Conservation (phyloP, 1,140 invertebrate species). For the Manduca sexta region DNA sequence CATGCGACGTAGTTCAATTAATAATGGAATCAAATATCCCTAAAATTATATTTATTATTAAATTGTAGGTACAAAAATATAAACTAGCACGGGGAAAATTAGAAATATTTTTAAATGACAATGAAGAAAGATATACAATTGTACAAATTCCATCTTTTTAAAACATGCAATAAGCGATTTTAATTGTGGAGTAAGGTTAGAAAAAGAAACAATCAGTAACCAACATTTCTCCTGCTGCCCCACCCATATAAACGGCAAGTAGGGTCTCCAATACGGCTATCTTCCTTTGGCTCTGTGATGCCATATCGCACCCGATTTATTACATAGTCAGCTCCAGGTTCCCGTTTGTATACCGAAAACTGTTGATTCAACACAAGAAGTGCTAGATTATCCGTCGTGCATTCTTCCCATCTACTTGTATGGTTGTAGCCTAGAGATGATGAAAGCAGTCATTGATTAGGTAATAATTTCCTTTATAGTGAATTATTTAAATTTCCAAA, state of each 20-base stretch:
- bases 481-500: neutral
- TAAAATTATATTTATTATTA: constrained; percentile 18
- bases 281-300: neutral
- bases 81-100: no score
- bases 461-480: no score
- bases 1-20: constrained; percentile 24
- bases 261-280: constrained; percentile 17
- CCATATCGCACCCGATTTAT: constrained; percentile 49
- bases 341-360: constrained; percentile 36
- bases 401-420: constrained; percentile 30
- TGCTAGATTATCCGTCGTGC: constrained; percentile 43
- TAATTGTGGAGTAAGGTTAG: no score
- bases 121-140: no score
- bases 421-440: constrained; percentile 47
- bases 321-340: constrained; percentile 33
- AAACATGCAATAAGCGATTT: no score
- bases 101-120: no score
- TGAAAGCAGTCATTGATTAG: neutral
- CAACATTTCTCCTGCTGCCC: constrained; percentile 56
- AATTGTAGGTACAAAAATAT: no score
- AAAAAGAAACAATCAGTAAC: no score
- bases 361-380: constrained; percentile 38
- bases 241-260: constrained; percentile 43
- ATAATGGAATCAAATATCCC: constrained; percentile 33
- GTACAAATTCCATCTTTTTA: no score